Base-by-base conservation (phyloP, 2,113 vertebrate species). In the Galeopterus variegatus region DNA sequence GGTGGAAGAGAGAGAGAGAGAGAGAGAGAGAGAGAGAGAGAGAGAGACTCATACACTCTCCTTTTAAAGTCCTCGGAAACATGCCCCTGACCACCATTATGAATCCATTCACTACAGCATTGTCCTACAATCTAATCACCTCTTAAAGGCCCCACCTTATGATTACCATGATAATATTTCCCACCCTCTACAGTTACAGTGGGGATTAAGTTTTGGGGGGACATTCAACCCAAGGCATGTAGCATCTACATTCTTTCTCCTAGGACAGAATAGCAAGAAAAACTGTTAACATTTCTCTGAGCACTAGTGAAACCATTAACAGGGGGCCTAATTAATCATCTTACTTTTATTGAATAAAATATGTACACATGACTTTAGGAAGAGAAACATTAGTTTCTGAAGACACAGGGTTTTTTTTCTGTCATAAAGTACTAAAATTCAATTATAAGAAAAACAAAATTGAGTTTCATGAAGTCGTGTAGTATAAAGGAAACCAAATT, bases 401-500 rank as follows among this genome's bases (percentile, higher is more conserved):
- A 92, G 70, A 84, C 60, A 97, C 69, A 23, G 67, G 67, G 18
- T 89, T 28, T 89, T 83, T 76, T 12, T 19, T 73, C 5, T 67
- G 45, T 52, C 85, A 93, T 67, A 94, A 19, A 1, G 64, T 19
- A 96, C 65, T 52, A n/a, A 67, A 80, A 60, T 86, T 94, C 95
- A 10, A 65, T 36, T 36, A 76, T 45, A 19, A 60, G 75, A 41
- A 93, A 54, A 97, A 92, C 15, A 41, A 60, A 85, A 95, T 87
- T 65, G 93, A 87, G 88, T 96, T 58, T 79, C 50, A 81, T 69
- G 45, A 96, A 96, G 17, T 88, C 62, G 89, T 11, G 86, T 4
- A 4, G 10, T 33, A 65, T 84, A 95, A 97, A 98, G 72, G 76
- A 93, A 41, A 17, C 64, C 41, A 83, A 93, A 85, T 97, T 94